phyloP scores from a whole-genome alignment of 1,140 invertebrate species.

The Notospermus geniculatus region DNA sequence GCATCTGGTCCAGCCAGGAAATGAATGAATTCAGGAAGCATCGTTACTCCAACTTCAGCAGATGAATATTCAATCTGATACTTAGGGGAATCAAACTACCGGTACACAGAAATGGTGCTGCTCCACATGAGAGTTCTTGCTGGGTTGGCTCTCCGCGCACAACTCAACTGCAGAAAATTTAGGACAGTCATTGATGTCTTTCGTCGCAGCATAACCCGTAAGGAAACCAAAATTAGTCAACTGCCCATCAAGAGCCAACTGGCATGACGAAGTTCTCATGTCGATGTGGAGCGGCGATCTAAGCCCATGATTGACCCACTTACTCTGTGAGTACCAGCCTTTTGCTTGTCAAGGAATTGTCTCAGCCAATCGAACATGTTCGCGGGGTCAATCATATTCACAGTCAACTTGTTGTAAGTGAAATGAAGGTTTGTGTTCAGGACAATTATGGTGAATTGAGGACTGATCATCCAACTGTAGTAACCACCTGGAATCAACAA shows the following conservation, averaged over 20 bases:
- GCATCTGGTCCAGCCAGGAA: no score
- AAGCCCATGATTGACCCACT: conserved; percentile 17
- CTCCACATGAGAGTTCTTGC: neutral
- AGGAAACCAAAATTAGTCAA: conserved; percentile 1
- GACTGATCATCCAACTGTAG: conserved; percentile 24
- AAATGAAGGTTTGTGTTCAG: conserved; percentile 55
- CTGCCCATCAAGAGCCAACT: no score
- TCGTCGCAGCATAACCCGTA: neutral
- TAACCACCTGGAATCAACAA: conserved; percentile 33
- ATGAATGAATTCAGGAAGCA: no score
- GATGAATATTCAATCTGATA: no score
- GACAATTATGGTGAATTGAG: conserved; percentile 34
- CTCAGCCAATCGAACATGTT: conserved; percentile 51
- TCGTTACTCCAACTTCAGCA: no score
- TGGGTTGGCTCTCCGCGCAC: neutral
- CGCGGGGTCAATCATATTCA: conserved; percentile 31
- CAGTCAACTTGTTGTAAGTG: conserved; percentile 28
- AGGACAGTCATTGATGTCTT: no score
- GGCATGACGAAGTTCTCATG: neutral
- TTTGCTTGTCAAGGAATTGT: conserved; percentile 32
- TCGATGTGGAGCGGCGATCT: neutral
- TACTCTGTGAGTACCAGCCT: conserved; percentile 29
- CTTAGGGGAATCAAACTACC: no score
- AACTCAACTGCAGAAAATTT: neutral
- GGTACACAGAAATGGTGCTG: neutral